Evolutionary conservation across 2,888 invertebrate genomes (phyloP), one percentile per base, ranked within the genome.

Genomic region (Phrixothrix hirtus): DNA sequence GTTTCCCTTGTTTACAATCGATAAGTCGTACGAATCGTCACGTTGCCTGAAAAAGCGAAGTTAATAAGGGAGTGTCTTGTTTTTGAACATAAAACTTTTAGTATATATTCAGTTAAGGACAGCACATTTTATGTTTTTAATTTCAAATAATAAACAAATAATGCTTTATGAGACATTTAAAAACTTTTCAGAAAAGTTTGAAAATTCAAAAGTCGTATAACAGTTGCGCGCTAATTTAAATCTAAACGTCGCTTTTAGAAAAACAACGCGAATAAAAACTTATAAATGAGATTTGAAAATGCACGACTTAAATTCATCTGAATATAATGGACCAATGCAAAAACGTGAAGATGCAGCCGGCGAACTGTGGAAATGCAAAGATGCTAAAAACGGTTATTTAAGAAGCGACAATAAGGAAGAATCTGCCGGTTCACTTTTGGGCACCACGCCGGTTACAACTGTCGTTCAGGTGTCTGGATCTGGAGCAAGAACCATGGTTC

Each of bases 391-490:
- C 54, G 70, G 72, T 32, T 72, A 66, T 55, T 57, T 71, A 49
- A 66, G 64, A 49, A 50, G 59, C 49, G 61, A 59, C 34, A 58
- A 52, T 16, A 39, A 46, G 26, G 62, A 63, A 49, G 62, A 61
- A 34, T 47, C 57, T 26, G 63, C 59, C 31, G 67, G 65, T 11
- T 57, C 66, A 1, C 58, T 69, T 13, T 53, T 67, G 17, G 61
- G 59, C 30, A 45, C 62, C 7, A 58, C 51, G 10, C 59, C 64
- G 4, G 66, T 68, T 11, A 58, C 68, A 7, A 70, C 73, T 2
- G 68, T 73, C 10, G 73, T 75, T n/a, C 74, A 74, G 60, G 69
- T 75, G 39, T 65, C 73, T 37, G 67, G 69, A 31, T 63, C 64
- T 51, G 71, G 72, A 39, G 69, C 73, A 15, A 71, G 69, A 60